Conservation (phyloP, 92 coral and sea anemone species). For the Montipora capitata region DNA sequence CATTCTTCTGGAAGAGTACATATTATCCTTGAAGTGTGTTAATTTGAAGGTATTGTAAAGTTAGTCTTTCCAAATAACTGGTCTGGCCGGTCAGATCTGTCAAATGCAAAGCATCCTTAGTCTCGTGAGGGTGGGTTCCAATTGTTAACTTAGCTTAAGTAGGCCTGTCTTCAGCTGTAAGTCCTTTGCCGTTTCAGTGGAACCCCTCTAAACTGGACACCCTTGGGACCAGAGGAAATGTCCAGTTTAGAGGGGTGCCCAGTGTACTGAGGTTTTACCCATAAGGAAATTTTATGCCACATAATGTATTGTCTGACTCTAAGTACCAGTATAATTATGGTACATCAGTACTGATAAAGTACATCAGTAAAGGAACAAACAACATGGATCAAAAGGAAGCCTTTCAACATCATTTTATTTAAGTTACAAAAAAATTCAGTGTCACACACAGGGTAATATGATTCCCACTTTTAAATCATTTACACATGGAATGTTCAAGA, state of each 20-base stretch:
- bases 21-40: no score
- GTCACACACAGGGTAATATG: constrained; percentile 14
- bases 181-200: no score
- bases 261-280: constrained; percentile 7
- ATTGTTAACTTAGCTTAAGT: no score
- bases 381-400: constrained; percentile 7
- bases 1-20: no score
- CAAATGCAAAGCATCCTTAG: no score
- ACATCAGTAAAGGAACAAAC: constrained; percentile 11
- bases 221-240: constrained; percentile 11
- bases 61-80: no score
- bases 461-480: constrained; percentile 1
- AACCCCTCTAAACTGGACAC: constrained; percentile 11
- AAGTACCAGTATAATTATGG: no score
- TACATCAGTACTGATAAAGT: not conserved
- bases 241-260: constrained; percentile 12
- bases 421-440: constrained; percentile 5
- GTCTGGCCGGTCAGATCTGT: no score
- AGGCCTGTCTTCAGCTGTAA: no score
- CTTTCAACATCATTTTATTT: not conserved
- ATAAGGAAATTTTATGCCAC: not conserved
- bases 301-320: not conserved
- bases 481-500: constrained; percentile 4
- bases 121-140: no score
- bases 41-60: no score